These are phyloP conservation scores for Zygogramma bicolorata DNA, from an alignment of 2,888 invertebrate species.

Conservation along the genomic window DNA sequence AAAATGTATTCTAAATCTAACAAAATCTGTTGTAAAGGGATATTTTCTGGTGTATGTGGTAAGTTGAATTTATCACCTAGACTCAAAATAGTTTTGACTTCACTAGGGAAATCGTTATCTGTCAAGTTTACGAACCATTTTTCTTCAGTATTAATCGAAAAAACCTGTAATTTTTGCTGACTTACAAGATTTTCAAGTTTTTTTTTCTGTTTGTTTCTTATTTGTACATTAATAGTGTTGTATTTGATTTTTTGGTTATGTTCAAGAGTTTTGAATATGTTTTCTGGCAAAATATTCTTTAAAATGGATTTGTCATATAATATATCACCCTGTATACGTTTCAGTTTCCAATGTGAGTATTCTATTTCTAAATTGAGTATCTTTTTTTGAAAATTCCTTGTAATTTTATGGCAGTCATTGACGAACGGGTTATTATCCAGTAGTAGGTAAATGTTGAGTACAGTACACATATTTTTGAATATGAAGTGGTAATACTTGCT, in stretches of 20 bases:
- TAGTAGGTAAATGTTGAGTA: no score
- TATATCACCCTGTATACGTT: background rate
- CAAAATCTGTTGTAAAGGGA: background rate
- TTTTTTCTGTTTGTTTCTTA: slow-evolving; percentile 11
- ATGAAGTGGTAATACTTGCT: background rate
- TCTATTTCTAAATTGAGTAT: background rate
- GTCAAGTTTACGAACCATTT: slow-evolving; percentile 20
- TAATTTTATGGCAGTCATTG: background rate
- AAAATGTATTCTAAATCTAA: background rate
- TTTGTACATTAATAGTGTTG: slow-evolving; percentile 5
- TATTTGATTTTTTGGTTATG: background rate
- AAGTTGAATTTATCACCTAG: background rate
- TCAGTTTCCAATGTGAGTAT: background rate
- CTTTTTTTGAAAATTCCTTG: background rate
- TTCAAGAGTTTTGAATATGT: background rate
- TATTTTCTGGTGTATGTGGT: slow-evolving; percentile 9
- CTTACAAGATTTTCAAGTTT: slow-evolving; percentile 4
- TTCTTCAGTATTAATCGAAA: background rate
- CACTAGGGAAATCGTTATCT: background rate
- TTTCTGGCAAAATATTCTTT: background rate
- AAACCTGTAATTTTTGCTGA: slow-evolving; percentile 7
- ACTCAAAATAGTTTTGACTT: slow-evolving; percentile 10
- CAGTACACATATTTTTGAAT: background rate
- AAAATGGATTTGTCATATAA: background rate
- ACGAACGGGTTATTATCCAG: background rate